These are phyloP conservation scores for Scelioninae gen. 2 DNA, from an alignment of 2,888 invertebrate species.

Conservation along the genomic window DNA sequence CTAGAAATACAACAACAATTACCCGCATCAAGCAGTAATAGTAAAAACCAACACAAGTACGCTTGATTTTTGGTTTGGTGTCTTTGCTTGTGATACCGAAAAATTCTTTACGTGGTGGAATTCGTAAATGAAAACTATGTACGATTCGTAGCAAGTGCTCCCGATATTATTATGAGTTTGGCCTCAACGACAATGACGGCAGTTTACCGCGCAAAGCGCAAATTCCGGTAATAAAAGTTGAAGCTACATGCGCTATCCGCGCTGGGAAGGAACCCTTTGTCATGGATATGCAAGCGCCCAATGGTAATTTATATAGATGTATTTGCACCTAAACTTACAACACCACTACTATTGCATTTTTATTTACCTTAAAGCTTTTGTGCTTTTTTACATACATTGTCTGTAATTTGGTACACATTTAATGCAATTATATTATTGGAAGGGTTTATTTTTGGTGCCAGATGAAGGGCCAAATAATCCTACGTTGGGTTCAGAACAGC, in stretches of 20 bases:
- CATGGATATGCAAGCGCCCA: conserved; percentile 76
- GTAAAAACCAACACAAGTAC: conserved; percentile 25
- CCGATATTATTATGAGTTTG: conserved; percentile 1
- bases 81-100: not conserved
- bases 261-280: conserved; percentile 69
- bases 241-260: conserved; percentile 64
- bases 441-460: not conserved
- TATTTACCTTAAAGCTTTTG: conserved; percentile 8
- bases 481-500: not conserved
- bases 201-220: conserved; percentile 62
- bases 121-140: not conserved
- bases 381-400: not conserved
- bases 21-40: not conserved
- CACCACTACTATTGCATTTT: not conserved
- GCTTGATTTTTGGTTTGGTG: conserved; percentile 31
- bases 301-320: conserved; percentile 69
- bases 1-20: conserved; percentile 1
- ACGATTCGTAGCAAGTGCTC: conserved; percentile 5
- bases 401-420: too few relatives aligned
- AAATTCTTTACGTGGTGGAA: not conserved
- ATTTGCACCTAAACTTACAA: not conserved
- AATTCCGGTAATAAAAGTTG: conserved; percentile 69
- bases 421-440: not conserved
- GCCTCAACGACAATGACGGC: conserved; percentile 61
- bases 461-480: not conserved